Conservation (phyloP, 1,140 invertebrate species). For the Agrilus planipennis region DNA sequence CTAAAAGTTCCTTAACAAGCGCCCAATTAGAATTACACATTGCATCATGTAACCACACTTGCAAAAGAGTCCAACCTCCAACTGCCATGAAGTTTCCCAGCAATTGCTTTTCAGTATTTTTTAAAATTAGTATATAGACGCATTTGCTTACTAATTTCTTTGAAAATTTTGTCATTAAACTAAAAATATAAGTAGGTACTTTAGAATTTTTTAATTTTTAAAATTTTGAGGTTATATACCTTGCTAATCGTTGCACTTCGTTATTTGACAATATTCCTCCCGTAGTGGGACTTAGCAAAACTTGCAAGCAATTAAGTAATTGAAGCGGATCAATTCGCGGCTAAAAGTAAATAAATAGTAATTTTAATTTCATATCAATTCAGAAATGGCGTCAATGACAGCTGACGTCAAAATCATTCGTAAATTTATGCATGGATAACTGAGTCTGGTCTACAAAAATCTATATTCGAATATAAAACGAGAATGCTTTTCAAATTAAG, state of each 20-base stretch:
- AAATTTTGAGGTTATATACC: constrained; percentile 38
- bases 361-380: constrained; percentile 3
- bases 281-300: constrained; percentile 63
- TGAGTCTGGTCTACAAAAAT: no score
- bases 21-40: constrained; percentile 73
- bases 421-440: no score
- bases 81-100: constrained; percentile 78
- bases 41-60: constrained; percentile 78
- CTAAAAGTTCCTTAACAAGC: constrained; percentile 72
- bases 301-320: constrained; percentile 72
- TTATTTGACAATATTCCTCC: constrained; percentile 78
- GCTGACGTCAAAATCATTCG: constrained; percentile 3
- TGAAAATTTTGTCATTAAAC: constrained; percentile 90
- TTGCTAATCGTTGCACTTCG: constrained; percentile 71
- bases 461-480: no score
- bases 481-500: no score
- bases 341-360: constrained; percentile 45
- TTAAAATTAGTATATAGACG: constrained; percentile 88
- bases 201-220: constrained; percentile 13
- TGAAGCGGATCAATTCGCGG: constrained; percentile 82
- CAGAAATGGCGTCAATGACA: not conserved
- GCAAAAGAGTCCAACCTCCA: constrained; percentile 81
- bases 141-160: constrained; percentile 93
- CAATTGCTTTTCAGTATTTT: constrained; percentile 72
- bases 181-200: constrained; percentile 41